phyloP scores from a whole-genome alignment of 2,113 vertebrate species.

The Lophotis ruficrista region DNA sequence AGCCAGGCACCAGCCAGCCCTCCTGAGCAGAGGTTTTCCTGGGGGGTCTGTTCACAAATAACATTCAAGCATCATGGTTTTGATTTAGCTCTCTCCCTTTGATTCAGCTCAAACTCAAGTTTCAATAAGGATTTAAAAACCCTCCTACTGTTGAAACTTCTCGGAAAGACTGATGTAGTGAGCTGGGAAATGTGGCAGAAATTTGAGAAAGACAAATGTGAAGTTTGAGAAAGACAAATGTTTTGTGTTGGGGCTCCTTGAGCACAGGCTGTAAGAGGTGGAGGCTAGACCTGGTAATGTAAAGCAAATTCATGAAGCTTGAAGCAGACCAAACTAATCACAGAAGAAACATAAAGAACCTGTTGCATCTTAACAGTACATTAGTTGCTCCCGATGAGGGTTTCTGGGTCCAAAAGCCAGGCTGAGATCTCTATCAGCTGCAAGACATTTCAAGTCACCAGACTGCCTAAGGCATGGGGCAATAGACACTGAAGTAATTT shows the following conservation, averaged over 20 bases:
- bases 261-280: not conserved
- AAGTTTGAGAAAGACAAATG: not conserved
- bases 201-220: not conserved
- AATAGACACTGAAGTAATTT: not conserved
- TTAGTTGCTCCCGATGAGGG: not conserved
- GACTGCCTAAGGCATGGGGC: not conserved
- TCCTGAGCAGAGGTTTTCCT: not conserved
- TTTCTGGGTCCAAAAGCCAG: not conserved
- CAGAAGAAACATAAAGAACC: not conserved
- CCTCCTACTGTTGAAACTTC: not conserved
- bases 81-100: not conserved
- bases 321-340: not conserved
- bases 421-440: not conserved
- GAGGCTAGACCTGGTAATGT: not conserved
- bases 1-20: not conserved
- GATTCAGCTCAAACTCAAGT: not conserved
- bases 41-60: not conserved
- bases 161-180: not conserved
- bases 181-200: not conserved
- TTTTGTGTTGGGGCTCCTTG: not conserved
- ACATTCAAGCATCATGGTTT: not conserved
- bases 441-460: not conserved
- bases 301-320: not conserved
- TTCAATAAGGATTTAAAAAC: not conserved
- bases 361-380: not conserved